A percentile compares a stretch with the other conserved stretches of the same genome.
Evolutionary conservation across 2,797 vertebrate genomes (phyloP).

Genomic region (Malacoraja senta): DNA sequence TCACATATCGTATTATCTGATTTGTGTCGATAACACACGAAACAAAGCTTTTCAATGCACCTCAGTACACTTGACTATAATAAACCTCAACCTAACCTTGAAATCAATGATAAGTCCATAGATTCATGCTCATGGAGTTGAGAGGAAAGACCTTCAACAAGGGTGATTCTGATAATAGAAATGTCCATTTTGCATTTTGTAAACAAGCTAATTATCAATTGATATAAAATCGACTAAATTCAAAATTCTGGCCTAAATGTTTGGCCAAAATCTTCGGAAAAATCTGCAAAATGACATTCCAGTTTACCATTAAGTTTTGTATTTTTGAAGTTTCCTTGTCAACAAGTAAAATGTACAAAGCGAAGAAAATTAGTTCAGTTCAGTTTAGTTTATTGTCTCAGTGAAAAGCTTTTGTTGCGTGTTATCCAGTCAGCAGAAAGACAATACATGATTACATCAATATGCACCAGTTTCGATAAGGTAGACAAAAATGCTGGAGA

Average conservation of each 20-base stretch:
- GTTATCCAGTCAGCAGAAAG: no score
- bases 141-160: not conserved
- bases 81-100: no score
- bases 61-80: no score
- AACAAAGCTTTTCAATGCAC: no score
- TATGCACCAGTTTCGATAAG: no score
- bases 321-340: not conserved
- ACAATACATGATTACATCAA: no score
- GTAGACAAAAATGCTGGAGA: no score
- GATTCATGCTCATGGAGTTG: not conserved
- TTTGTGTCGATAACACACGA: no score
- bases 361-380: not conserved
- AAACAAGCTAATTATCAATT: not conserved
- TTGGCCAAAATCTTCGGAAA: not conserved
- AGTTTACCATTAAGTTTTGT: not conserved
- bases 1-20: no score
- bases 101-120: not conserved
- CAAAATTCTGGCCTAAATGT: not conserved
- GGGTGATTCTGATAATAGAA: not conserved
- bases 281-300: not conserved
- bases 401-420: no score
- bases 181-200: not conserved
- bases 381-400: no score
- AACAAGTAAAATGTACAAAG: not conserved
- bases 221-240: not conserved